These are phyloP conservation scores for Seira musarum DNA, from an alignment of 2,888 invertebrate species.

Conservation along the genomic window DNA sequence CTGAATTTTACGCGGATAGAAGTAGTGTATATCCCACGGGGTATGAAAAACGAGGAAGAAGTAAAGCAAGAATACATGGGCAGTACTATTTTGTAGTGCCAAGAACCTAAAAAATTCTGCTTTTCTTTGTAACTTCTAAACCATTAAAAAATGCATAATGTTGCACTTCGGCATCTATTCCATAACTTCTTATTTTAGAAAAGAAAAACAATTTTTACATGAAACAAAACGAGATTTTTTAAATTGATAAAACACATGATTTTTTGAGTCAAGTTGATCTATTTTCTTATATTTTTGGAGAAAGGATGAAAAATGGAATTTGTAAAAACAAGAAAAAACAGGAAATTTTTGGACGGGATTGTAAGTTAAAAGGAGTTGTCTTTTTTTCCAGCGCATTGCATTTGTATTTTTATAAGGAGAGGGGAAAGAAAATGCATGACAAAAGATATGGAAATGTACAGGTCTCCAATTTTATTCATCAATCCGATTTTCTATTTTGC, in stretches of 20 bases:
- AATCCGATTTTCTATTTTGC: background rate
- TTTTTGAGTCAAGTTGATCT: background rate
- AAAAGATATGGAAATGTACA: background rate
- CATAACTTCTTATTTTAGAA: too few species aligned
- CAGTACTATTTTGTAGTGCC: background rate
- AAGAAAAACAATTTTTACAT: constrained; percentile 10
- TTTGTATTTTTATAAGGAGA: background rate
- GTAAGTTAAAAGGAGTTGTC: too few species aligned
- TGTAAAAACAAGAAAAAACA: background rate
- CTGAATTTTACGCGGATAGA: constrained; percentile 3
- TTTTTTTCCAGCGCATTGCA: background rate
- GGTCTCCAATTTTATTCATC: constrained; percentile 11
- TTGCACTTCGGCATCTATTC: too few species aligned
- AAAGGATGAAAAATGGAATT: constrained; percentile 11
- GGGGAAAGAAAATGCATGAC: background rate
- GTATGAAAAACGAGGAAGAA: constrained; percentile 9
- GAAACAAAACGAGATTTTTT: background rate
- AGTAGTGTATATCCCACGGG: constrained; percentile 7
- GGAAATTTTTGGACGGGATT: background rate
- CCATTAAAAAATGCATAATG: constrained; percentile 6
- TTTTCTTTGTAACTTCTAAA: background rate
- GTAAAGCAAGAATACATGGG: background rate
- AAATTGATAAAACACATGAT: background rate
- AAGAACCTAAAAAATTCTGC: background rate
- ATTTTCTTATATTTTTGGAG: background rate